A percentile compares a stretch with the other conserved stretches of the same genome.
phyloP scores from a whole-genome alignment of 2,113 vertebrate genomes.

The Cyphomyrus plagiostoma region DNA sequence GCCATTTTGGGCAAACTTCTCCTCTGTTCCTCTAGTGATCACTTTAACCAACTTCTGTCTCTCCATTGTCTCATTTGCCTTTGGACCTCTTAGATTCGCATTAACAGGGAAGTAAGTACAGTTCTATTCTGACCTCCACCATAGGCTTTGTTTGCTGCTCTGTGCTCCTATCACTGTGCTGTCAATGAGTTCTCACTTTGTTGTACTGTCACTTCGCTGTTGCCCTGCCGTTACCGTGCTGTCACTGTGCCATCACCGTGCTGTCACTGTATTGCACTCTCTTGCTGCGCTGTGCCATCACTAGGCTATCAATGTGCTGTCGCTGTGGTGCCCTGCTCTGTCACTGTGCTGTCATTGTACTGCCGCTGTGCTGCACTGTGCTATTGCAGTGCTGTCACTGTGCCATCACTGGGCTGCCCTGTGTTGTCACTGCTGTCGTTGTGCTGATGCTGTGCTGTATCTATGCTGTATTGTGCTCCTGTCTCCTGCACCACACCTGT shows the following conservation, averaged over 20 bases:
- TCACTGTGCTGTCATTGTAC: background rate
- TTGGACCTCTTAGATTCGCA: conserved; percentile 68
- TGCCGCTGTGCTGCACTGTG: background rate
- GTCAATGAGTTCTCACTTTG: background rate
- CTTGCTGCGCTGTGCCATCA: background rate
- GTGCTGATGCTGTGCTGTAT: background rate
- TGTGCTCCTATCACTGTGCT: background rate
- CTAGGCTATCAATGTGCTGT: background rate
- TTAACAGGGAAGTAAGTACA: conserved; percentile 78
- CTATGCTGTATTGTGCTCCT: background rate
- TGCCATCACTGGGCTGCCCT: background rate
- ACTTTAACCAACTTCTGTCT: conserved; percentile 54
- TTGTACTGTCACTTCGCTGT: background rate
- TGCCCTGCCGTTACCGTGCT: background rate
- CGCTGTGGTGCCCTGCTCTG: background rate
- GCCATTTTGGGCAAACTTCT: background rate
- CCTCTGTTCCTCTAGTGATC: conserved; percentile 20
- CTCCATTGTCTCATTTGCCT: conserved; percentile 30
- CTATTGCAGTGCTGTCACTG: background rate
- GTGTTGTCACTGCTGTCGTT: background rate
- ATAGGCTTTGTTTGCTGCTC: background rate
- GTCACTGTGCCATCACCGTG: background rate
- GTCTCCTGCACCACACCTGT: background rate
- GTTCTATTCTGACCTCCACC: conserved; percentile 33
- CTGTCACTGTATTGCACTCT: background rate